Evolutionary conservation across 64 coral and sea anemone genomes (phyloP).

Genomic region (Stylophora pistillata): DNA sequence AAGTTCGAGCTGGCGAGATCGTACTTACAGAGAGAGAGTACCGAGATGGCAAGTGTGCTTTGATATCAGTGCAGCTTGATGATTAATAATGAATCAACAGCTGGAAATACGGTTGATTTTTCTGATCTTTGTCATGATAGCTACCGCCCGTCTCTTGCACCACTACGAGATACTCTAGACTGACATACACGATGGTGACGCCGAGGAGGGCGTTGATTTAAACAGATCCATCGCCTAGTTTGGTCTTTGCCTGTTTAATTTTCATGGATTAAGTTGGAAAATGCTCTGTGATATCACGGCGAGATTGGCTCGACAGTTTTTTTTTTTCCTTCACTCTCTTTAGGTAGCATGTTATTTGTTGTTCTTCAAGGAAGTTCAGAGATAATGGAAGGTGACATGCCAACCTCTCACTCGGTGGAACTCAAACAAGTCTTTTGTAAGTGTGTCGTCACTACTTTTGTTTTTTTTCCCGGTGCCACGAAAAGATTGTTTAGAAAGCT

Average conservation of each 20-base stretch:
- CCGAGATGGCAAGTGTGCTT: conserved; percentile 32
- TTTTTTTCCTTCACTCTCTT: not conserved
- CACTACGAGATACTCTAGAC: too few species aligned
- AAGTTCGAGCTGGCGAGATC: conserved; percentile 25
- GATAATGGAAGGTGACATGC: conserved; percentile 24
- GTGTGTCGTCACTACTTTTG: not conserved
- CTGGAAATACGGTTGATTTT: too few species aligned
- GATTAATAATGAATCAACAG: too few species aligned
- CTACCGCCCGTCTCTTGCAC: too few species aligned
- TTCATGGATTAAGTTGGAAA: too few species aligned
- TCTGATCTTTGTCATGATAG: too few species aligned
- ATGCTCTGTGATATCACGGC: too few species aligned
- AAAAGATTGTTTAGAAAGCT: not conserved
- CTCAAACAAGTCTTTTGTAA: conserved; percentile 52
- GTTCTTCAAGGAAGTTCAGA: conserved; percentile 42
- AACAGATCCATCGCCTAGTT: too few species aligned
- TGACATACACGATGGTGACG: too few species aligned
- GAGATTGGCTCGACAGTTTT: not conserved
- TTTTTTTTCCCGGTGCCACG: not conserved
- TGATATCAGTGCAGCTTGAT: not conserved
- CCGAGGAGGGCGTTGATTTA: too few species aligned
- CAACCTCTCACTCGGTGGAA: conserved; percentile 15
- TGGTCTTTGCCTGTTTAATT: too few species aligned
- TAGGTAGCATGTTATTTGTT: conserved; percentile 43
- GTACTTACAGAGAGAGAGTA: conserved; percentile 49